Evolutionary conservation across 2,888 invertebrate species (phyloP).

Genomic region (Lagria hirta): DNA sequence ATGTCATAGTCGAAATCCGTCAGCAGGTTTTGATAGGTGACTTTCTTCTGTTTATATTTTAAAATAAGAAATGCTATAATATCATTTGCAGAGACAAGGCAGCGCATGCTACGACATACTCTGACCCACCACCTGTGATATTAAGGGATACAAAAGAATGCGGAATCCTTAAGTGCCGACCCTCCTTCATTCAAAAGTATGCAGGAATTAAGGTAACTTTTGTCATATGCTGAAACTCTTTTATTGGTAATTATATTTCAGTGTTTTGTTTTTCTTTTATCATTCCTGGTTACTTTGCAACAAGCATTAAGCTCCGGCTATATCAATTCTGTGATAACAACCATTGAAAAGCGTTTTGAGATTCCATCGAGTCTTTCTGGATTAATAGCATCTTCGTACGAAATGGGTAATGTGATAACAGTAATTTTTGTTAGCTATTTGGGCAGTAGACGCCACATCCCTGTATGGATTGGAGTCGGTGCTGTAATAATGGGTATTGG

Average conservation of each 20-base stretch:
- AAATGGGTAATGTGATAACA: conserved; percentile 93
- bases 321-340: conserved; percentile 94
- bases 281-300: conserved; percentile 86
- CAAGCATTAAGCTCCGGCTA: conserved; percentile 90
- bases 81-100: conserved; percentile 58
- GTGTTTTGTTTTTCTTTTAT: conserved; percentile 86
- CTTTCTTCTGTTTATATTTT: conserved; percentile 35
- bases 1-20: conserved; percentile 82
- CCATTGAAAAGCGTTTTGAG: conserved; percentile 93
- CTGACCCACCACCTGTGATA: conserved; percentile 61
- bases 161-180: conserved; percentile 84
- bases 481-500: conserved; percentile 93
- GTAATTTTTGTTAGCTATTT: conserved; percentile 95
- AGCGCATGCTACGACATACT: conserved; percentile 57
- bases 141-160: conserved; percentile 77
- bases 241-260: conserved; percentile 54
- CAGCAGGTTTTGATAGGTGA: conserved; percentile 72
- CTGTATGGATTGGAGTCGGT: conserved; percentile 85
- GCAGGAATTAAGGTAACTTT: conserved; percentile 79
- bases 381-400: conserved; percentile 90
- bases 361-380: conserved; percentile 92
- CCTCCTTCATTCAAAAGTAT: conserved; percentile 81
- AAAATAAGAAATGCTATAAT: conserved; percentile 2
- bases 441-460: conserved; percentile 72
- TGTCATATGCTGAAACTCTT: conserved; percentile 5